A percentile compares a stretch with the other conserved stretches of the same genome.
Evolutionary conservation across 1,140 invertebrate genomes (phyloP).

Genomic region (Drosophila bocqueti): DNA sequence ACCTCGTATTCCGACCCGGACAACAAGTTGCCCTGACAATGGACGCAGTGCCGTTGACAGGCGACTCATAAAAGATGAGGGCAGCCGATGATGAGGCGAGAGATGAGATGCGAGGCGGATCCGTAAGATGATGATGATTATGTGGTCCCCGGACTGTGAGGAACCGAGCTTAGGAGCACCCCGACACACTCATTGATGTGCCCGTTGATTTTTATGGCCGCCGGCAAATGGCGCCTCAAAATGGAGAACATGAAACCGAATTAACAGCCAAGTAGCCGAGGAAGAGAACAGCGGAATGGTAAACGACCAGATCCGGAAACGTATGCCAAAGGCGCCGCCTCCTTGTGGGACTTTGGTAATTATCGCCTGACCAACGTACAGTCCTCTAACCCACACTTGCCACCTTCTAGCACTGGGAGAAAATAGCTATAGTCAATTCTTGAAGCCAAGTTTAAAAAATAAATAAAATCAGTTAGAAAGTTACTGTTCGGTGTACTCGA

Average conservation of each 20-base stretch:
- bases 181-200: slow-evolving; percentile 19
- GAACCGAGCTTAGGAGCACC: slow-evolving; percentile 1
- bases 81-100: slow-evolving; percentile 19
- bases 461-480: background rate
- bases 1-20: background rate
- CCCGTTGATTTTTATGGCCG: slow-evolving; percentile 68
- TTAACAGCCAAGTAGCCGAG: slow-evolving; percentile 60
- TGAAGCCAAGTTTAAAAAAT: background rate
- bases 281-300: slow-evolving; percentile 30
- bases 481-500: background rate
- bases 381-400: background rate
- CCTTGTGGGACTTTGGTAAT: slow-evolving; percentile 48
- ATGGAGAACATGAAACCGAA: slow-evolving; percentile 79
- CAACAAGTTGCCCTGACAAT: slow-evolving; percentile 46
- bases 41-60: slow-evolving; percentile 46
- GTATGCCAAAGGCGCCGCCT: slow-evolving; percentile 40
- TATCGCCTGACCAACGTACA: slow-evolving; percentile 26
- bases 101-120: slow-evolving; percentile 1
- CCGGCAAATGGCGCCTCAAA: slow-evolving; percentile 65
- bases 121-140: slow-evolving; percentile 19
- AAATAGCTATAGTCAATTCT: background rate
- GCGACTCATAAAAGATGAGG: slow-evolving; percentile 40
- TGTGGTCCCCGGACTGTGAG: slow-evolving; percentile 6
- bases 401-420: background rate
- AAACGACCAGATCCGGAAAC: slow-evolving; percentile 45